Evolutionary conservation across 2,888 invertebrate genomes (phyloP), one percentile per base, ranked within the genome.

Genomic region (Spialia ferax): DNA sequence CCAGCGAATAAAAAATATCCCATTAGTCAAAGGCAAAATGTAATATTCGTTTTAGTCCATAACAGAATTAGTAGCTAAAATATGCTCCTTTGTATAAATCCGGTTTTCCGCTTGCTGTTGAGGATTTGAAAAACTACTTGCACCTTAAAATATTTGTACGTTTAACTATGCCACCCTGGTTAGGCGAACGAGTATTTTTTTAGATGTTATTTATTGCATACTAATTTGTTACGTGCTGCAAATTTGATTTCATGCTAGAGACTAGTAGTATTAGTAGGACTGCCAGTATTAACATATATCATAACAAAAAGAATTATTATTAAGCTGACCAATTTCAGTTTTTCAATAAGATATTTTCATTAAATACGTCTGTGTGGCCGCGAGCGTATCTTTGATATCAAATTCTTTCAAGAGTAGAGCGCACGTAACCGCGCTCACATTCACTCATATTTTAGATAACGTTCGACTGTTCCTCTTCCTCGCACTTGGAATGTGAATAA

Each of bases 371-470:
- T 82, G 78, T 77, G 74, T 74, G 76, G 73, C 79, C 75, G 78
- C 78, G 71, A 82, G 81, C 80, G 82, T 82, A 87, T 89, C 87
- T 88, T 88, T 91, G 87, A 89, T 90, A 91, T 88, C 85, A 89
- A 90, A 91, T 90, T 90, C 89, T 87, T 91, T 90, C 79, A n/a
- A 88, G 86, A 87, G 79, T 83, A 83, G 79, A 85, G 87, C 88
- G 84, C 90, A 91, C 88, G 87, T 88, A 87, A 76, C 77, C 74
- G 72, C 82, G 84, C 85, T 78, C 82, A 76, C 82, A 86, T 86
- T 85, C 84, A 83, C 87, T 88, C 89, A 88, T 90, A 90, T 88
- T 89, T 88, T 84, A 89, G 88, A 89, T 89, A 90, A 84, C 84
- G 81, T 91, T 90, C 86, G 85, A 87, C 86, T 89, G 85, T 86